phyloP scores from a whole-genome alignment of 92 coral and sea anemone genomes.

The Phenganax marumi region DNA sequence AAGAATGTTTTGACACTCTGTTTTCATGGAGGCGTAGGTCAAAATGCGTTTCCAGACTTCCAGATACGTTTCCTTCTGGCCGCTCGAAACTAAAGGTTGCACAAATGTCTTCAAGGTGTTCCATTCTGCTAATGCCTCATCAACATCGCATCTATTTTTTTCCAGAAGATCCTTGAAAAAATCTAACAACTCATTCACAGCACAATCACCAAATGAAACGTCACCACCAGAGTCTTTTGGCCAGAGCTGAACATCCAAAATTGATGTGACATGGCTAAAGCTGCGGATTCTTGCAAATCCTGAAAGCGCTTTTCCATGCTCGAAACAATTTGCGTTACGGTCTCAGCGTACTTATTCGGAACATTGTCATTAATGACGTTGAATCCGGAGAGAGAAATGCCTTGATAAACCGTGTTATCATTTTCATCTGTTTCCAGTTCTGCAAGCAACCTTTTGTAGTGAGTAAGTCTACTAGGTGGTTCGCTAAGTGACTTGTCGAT shows the following conservation, averaged over 20 bases:
- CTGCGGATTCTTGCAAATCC: neutral
- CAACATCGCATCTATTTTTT: conserved; percentile 11
- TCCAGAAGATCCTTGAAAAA: conserved; percentile 5
- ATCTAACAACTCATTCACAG: conserved; percentile 2
- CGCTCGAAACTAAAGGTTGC: neutral
- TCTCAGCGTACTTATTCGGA: neutral
- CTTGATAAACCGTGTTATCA: neutral
- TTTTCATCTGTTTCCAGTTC: conserved; percentile 3
- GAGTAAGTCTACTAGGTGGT: conserved; percentile 3
- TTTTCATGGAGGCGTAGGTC: neutral
- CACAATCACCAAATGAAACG: neutral
- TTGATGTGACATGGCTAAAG: neutral
- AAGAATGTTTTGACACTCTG: neutral
- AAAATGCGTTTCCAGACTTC: conserved; percentile 17
- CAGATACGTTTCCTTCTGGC: neutral
- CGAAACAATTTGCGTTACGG: neutral
- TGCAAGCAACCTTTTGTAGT: conserved; percentile 5
- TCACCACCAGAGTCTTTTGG: neutral
- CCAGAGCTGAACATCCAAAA: conserved; percentile 9
- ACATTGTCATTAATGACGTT: neutral
- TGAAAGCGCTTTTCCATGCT: conserved; percentile 11
- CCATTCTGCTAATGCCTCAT: neutral
- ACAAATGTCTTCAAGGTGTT: neutral
- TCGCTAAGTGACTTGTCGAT: conserved; percentile 2
- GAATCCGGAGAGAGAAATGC: too few species aligned